Conservation (phyloP, 2,888 invertebrate genomes). For the Pecten maximus region DNA sequence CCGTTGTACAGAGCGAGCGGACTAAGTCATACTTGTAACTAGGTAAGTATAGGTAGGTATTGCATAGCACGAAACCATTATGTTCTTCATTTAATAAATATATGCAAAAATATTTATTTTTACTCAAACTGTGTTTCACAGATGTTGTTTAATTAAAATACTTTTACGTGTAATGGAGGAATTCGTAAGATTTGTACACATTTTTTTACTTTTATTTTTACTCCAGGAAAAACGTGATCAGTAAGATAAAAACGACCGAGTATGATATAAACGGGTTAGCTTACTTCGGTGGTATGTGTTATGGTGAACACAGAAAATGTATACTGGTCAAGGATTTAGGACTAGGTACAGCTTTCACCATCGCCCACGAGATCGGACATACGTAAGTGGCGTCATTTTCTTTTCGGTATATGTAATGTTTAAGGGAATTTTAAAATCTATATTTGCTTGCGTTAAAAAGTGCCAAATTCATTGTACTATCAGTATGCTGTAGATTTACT, state of each 20-base stretch:
- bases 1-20: background rate
- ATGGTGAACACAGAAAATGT: background rate
- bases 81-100: too few relatives aligned
- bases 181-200: too few relatives aligned
- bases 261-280: background rate
- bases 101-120: too few relatives aligned
- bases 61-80: too few relatives aligned
- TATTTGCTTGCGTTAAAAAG: too few relatives aligned
- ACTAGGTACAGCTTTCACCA: slow-evolving; percentile 40
- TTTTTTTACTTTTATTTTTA: background rate
- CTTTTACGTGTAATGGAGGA: too few relatives aligned
- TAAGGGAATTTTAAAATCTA: too few relatives aligned
- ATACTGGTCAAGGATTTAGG: slow-evolving; percentile 27
- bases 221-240: background rate
- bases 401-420: too few relatives aligned
- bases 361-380: slow-evolving; percentile 42
- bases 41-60: background rate
- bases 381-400: background rate
- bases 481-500: too few relatives aligned
- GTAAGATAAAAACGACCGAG: background rate
- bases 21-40: background rate
- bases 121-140: too few relatives aligned
- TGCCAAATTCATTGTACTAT: too few relatives aligned
- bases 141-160: too few relatives aligned
- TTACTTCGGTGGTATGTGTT: background rate